phyloP scores from a whole-genome alignment of 2,113 vertebrate species.

The Amazona vittata region DNA sequence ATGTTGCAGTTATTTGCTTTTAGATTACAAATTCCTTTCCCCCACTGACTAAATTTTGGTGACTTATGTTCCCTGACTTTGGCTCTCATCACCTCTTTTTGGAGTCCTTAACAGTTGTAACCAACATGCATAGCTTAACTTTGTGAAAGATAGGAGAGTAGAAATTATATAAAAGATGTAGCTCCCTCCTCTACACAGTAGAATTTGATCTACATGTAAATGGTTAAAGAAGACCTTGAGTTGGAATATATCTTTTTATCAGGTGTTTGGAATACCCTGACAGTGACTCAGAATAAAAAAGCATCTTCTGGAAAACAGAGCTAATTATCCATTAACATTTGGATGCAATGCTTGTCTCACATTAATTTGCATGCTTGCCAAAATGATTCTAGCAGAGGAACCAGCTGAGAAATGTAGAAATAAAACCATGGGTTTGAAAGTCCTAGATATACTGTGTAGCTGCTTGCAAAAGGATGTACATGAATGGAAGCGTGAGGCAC shows the following conservation, averaged over 20 bases:
- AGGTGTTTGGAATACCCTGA: background rate
- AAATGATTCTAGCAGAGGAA: slow-evolving; percentile 22
- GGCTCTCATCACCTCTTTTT: background rate
- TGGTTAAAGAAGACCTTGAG: background rate
- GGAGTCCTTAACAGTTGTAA: background rate
- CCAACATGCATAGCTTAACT: background rate
- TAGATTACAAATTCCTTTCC: background rate
- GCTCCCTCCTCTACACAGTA: background rate
- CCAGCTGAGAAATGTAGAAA: slow-evolving; percentile 31
- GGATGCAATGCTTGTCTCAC: background rate
- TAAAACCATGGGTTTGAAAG: slow-evolving; percentile 43
- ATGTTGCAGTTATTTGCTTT: background rate
- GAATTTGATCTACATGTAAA: background rate
- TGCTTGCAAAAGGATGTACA: background rate
- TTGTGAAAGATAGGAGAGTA: background rate
- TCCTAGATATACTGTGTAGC: background rate
- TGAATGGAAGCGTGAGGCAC: background rate
- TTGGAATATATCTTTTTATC: background rate
- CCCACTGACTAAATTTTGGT: background rate
- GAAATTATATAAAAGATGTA: background rate
- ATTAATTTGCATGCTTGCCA: slow-evolving; percentile 53
- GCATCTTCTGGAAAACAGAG: slow-evolving; percentile 23
- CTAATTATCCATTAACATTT: slow-evolving; percentile 60
- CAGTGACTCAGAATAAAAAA: slow-evolving; percentile 17
- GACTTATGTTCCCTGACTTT: background rate